These are phyloP conservation scores for Sciurus vulgaris DNA, from an alignment of 2,797 vertebrate genomes.

Conservation along the genomic window DNA sequence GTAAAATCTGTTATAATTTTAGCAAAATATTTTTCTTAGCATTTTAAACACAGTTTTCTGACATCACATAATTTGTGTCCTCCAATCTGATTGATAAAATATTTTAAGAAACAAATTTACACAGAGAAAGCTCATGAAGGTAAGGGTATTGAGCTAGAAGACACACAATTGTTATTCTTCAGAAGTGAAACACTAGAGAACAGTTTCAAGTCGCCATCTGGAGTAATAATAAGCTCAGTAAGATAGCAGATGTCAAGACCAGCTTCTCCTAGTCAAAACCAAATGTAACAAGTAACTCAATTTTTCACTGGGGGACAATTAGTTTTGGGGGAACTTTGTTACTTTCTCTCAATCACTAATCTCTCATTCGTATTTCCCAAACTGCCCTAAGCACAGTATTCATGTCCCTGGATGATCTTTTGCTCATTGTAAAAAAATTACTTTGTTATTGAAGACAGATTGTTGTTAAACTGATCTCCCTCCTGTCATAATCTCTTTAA, in stretches of 20 bases:
- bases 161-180: constrained; percentile 75
- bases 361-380: constrained; percentile 69
- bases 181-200: constrained; percentile 60
- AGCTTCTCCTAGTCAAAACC: constrained; percentile 73
- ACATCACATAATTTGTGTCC: background rate
- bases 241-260: constrained; percentile 79
- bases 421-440: constrained; percentile 59
- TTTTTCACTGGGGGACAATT: constrained; percentile 78
- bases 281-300: constrained; percentile 71
- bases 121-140: background rate
- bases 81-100: background rate
- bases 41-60: background rate
- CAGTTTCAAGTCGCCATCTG: constrained; percentile 79
- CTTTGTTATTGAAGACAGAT: constrained; percentile 80
- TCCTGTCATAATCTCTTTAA: constrained; percentile 79
- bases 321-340: constrained; percentile 50
- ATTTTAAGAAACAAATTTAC: constrained; percentile 2
- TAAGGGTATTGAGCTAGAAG: background rate
- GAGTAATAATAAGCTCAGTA: constrained; percentile 69
- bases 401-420: constrained; percentile 73
- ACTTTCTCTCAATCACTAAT: constrained; percentile 59
- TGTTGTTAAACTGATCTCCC: constrained; percentile 74
- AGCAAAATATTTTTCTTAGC: background rate
- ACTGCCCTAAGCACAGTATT: constrained; percentile 24
- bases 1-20: background rate